Percentiles rank a stretch among this genome's conserved stretches.
These are phyloP conservation scores for Lepisosteus osseus DNA, from an alignment of 2,113 vertebrate genomes.

Conservation along the genomic window DNA sequence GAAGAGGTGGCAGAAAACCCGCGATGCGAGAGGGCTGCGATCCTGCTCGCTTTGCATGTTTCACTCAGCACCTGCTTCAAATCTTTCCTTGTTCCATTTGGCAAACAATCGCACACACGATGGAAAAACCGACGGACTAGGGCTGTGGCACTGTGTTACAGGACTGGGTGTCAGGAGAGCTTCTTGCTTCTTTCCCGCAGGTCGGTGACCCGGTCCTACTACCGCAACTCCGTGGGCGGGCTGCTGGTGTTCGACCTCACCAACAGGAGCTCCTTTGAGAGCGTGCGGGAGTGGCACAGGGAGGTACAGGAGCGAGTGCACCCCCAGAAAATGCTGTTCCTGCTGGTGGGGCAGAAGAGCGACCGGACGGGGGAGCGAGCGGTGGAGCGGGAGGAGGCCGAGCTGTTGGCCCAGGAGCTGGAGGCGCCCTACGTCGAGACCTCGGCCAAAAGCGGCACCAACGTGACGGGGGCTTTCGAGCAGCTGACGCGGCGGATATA, in stretches of 20 bases:
- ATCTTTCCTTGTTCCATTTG: too few relatives aligned
- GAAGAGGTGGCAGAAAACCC: too few relatives aligned
- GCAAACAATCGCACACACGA: too few relatives aligned
- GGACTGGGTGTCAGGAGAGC: too few relatives aligned
- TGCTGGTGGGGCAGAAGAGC: constrained; percentile 78
- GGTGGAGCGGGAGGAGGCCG: constrained; percentile 64
- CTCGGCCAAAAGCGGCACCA: constrained; percentile 67
- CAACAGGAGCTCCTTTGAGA: constrained; percentile 73
- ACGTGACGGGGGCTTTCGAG: constrained; percentile 65
- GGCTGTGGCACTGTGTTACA: too few relatives aligned
- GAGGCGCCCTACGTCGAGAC: constrained; percentile 69
- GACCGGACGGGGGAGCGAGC: constrained; percentile 57
- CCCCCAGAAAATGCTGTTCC: constrained; percentile 62
- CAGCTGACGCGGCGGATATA: constrained; percentile 62
- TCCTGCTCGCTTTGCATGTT: too few relatives aligned
- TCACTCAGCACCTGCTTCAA: too few relatives aligned
- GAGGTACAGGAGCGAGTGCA: constrained; percentile 70
- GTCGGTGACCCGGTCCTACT: constrained; percentile 78
- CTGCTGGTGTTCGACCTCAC: constrained; percentile 78
- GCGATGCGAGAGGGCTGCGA: too few relatives aligned
- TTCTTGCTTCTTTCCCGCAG: constrained; percentile 37
- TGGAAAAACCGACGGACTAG: too few relatives aligned
- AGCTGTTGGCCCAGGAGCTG: constrained; percentile 62
- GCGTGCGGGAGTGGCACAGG: constrained; percentile 64
- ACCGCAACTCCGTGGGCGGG: constrained; percentile 72